These are phyloP conservation scores for Drosophila diplacantha DNA, from an alignment of 2,888 invertebrate species.

Conservation along the genomic window DNA sequence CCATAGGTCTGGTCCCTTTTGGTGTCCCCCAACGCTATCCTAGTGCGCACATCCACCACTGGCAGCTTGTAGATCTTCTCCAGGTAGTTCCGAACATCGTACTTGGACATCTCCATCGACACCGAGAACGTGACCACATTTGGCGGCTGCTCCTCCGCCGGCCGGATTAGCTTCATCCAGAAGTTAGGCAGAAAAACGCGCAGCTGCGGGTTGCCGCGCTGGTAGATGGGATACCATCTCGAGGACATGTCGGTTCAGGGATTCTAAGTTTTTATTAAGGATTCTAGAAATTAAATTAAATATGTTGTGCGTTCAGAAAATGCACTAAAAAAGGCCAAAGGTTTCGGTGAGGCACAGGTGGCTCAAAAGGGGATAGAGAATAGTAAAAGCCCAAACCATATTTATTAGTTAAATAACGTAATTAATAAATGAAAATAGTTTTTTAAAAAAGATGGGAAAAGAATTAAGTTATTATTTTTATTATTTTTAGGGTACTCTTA, in stretches of 20 bases:
- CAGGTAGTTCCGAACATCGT: constrained; percentile 94
- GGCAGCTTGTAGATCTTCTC: constrained; percentile 96
- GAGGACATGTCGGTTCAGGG: constrained; percentile 69
- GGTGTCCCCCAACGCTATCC: constrained; percentile 85
- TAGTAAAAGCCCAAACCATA: background rate
- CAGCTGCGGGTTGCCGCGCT: constrained; percentile 95
- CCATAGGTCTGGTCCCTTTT: constrained; percentile 81
- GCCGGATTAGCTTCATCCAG: constrained; percentile 94
- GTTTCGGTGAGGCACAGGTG: constrained; percentile 9
- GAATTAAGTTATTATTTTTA: too few species aligned
- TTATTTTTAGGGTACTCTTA: background rate
- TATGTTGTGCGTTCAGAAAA: constrained; percentile 12
- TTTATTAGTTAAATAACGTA: background rate
- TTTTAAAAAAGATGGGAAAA: too few species aligned
- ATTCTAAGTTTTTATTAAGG: constrained; percentile 20
- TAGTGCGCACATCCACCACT: constrained; percentile 86
- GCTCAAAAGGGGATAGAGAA: background rate
- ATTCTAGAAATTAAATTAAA: constrained; percentile 18
- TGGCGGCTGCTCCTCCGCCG: constrained; percentile 82
- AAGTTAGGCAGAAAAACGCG: constrained; percentile 96
- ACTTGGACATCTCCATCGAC: constrained; percentile 94
- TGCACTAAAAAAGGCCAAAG: constrained; percentile 45
- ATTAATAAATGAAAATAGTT: background rate
- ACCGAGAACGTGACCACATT: constrained; percentile 93
- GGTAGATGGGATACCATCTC: constrained; percentile 91